These are phyloP conservation scores for Synergus gifuensis DNA, from an alignment of 2,888 invertebrate species.

Conservation along the genomic window DNA sequence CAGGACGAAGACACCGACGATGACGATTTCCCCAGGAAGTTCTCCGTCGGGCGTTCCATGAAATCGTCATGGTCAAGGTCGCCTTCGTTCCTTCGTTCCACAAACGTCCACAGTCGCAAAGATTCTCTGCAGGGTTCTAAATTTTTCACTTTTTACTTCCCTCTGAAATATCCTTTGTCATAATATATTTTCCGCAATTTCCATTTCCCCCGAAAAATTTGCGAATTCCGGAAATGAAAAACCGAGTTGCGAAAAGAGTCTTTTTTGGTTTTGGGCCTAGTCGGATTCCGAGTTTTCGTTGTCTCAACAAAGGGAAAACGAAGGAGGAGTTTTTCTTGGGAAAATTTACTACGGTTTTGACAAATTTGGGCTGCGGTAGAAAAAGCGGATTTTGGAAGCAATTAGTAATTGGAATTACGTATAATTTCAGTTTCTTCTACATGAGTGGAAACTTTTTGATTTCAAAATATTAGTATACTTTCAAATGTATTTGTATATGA, in stretches of 20 bases:
- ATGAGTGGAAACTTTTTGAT: too few relatives aligned
- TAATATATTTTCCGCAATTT: neutral
- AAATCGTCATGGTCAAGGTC: slow-evolving; percentile 69
- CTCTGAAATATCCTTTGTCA: neutral
- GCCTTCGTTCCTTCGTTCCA: slow-evolving; percentile 51
- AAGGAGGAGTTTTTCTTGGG: neutral
- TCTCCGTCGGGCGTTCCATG: slow-evolving; percentile 40
- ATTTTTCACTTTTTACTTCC: slow-evolving; percentile 9
- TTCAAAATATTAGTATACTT: too few relatives aligned
- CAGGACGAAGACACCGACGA: neutral
- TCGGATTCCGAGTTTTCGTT: neutral
- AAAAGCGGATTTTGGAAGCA: too few relatives aligned
- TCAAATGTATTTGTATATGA: too few relatives aligned
- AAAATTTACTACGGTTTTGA: neutral
- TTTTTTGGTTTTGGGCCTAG: neutral
- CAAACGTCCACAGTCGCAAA: slow-evolving; percentile 65
- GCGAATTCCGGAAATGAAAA: neutral
- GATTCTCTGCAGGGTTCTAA: slow-evolving; percentile 35
- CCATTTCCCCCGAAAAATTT: neutral
- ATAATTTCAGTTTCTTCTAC: too few relatives aligned
- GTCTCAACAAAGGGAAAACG: neutral
- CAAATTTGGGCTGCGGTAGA: neutral
- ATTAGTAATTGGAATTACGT: too few relatives aligned
- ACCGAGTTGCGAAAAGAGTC: neutral
- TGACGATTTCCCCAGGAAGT: slow-evolving; percentile 46